Percentiles rank a stretch among this genome's conserved stretches.
Conservation (phyloP, 2,797 vertebrate genomes). For the Brachymystax lenok region DNA sequence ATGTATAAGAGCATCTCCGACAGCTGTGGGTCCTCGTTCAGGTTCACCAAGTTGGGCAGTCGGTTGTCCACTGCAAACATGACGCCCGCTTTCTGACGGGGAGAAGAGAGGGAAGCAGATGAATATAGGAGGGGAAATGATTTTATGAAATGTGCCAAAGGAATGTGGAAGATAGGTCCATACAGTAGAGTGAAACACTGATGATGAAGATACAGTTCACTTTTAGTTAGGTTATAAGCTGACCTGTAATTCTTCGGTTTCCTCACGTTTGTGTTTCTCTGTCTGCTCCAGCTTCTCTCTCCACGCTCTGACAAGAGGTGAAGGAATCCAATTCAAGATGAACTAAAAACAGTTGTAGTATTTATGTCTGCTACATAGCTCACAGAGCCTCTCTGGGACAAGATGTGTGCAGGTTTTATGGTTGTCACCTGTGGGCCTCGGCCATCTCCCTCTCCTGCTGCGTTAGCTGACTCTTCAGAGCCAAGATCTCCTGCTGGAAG, state of each 20-base stretch:
- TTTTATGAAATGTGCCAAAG: no score
- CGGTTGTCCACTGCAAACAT: constrained; percentile 93
- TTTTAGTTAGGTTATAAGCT: background rate
- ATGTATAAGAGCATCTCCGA: constrained; percentile 97
- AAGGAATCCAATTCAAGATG: background rate
- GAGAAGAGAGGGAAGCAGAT: background rate
- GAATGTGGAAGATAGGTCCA: no score
- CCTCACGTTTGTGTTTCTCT: constrained; percentile 89
- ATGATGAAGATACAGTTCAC: background rate
- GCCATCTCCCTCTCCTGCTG: constrained; percentile 90
- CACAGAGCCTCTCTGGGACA: background rate
- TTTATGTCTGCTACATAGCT: background rate
- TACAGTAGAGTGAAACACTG: no score
- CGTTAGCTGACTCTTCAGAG: constrained; percentile 81
- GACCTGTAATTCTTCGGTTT: constrained; percentile 91
- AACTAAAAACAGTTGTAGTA: background rate
- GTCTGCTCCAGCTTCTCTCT: constrained; percentile 90
- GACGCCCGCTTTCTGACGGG: constrained; percentile 85
- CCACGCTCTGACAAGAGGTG: constrained; percentile 79
- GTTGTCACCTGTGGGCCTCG: constrained; percentile 86
- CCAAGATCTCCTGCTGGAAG: constrained; percentile 86
- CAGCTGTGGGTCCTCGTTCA: constrained; percentile 96
- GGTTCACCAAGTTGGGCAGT: constrained; percentile 93
- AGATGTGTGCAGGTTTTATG: background rate
- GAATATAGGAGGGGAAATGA: no score